These are phyloP conservation scores for Lampropteryx suffumata DNA, from an alignment of 2,888 invertebrate species.

Conservation along the genomic window DNA sequence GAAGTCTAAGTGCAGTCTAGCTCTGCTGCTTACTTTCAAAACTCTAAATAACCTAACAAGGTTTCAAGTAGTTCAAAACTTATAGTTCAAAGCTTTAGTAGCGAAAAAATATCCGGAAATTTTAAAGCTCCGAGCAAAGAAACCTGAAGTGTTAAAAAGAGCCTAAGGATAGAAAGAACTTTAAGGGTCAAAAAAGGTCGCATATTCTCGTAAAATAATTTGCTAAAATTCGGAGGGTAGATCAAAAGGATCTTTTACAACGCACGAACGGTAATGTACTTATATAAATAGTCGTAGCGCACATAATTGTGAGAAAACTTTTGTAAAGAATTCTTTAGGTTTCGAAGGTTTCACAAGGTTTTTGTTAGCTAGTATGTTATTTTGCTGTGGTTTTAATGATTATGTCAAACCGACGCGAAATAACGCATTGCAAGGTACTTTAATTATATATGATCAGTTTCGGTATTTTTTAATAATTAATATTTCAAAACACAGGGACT, in stretches of 20 bases:
- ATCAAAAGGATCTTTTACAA: constrained; percentile 25
- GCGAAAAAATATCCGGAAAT: neutral
- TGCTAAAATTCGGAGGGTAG: constrained; percentile 23
- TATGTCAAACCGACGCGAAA: too few relatives aligned
- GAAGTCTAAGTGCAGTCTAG: too few relatives aligned
- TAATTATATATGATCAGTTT: too few relatives aligned
- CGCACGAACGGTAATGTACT: constrained; percentile 21
- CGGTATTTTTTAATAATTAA: too few relatives aligned
- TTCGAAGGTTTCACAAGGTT: too few relatives aligned
- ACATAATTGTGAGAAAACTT: constrained; percentile 25
- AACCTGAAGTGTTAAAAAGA: neutral
- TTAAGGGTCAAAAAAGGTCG: constrained; percentile 16
- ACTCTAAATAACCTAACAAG: too few relatives aligned
- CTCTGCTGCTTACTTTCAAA: too few relatives aligned
- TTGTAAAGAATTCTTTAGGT: constrained; percentile 1
- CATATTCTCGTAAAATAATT: constrained; percentile 26
- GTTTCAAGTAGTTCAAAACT: too few relatives aligned
- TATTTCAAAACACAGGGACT: too few relatives aligned
- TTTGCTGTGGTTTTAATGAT: neutral
- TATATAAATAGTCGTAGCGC: constrained; percentile 21
- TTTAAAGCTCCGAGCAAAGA: neutral
- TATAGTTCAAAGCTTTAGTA: too few relatives aligned
- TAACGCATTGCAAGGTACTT: too few relatives aligned
- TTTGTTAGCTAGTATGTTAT: too few relatives aligned
- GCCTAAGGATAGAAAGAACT: neutral